A percentile compares a stretch with the other conserved stretches of the same genome.
Conservation (phyloP, 1,140 invertebrate genomes). For the Pseudomyrmex dendroicus region DNA sequence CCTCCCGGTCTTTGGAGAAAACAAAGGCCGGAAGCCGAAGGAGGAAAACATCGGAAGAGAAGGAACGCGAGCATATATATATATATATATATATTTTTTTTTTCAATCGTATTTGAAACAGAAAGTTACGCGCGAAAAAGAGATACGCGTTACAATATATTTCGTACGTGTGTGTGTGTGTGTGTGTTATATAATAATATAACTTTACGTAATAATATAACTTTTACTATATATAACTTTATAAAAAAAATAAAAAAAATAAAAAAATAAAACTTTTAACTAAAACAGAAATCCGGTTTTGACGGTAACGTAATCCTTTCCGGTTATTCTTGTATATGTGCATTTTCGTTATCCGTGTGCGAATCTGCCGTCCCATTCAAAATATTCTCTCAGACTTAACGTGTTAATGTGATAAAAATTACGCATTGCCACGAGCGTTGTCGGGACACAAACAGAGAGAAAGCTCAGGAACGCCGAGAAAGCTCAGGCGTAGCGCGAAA, state of each 20-base stretch:
- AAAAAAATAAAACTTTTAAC: not conserved
- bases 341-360: conserved; percentile 9
- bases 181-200: too few species aligned
- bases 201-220: too few species aligned
- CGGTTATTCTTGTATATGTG: not conserved
- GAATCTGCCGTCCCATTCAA: not conserved
- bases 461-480: conserved; percentile 24
- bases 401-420: conserved; percentile 41
- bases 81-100: not conserved
- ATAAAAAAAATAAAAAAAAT: too few species aligned
- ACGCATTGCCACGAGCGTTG: not conserved
- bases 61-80: not conserved
- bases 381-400: not conserved
- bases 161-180: too few species aligned
- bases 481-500: conserved; percentile 27
- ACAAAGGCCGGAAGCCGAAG: conserved; percentile 42
- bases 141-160: too few species aligned
- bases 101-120: too few species aligned
- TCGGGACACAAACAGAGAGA: not conserved
- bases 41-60: not conserved
- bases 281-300: not conserved
- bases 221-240: too few species aligned
- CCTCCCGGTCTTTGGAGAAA: not conserved
- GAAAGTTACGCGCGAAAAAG: too few species aligned
- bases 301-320: not conserved